These are phyloP conservation scores for Odontocerum albicorne DNA, from an alignment of 2,888 invertebrate species.

Conservation along the genomic window DNA sequence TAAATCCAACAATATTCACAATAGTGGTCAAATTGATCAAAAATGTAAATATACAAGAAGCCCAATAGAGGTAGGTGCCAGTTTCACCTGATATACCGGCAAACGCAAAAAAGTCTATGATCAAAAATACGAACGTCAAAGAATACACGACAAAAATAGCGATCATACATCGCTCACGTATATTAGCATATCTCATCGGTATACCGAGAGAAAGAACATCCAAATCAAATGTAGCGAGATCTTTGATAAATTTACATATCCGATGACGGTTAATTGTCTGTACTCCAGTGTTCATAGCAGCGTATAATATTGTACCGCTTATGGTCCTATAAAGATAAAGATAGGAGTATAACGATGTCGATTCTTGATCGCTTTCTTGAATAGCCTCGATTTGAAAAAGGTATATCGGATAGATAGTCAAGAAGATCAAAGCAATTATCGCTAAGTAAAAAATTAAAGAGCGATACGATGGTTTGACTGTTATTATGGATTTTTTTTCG, in stretches of 20 bases:
- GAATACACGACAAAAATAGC: background rate
- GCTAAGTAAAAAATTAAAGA: slow-evolving; percentile 4
- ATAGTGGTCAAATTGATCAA: slow-evolving; percentile 16
- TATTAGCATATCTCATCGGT: slow-evolving; percentile 2
- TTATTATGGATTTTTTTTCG: background rate
- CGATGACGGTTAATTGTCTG: slow-evolving; percentile 5
- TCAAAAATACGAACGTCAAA: background rate
- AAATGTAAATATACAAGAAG: slow-evolving; percentile 4
- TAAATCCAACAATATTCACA: slow-evolving; percentile 16
- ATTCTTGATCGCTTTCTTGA: background rate
- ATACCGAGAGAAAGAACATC: slow-evolving; percentile 19
- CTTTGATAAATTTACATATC: slow-evolving; percentile 10
- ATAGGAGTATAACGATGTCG: slow-evolving; percentile 22
- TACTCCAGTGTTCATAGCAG: background rate
- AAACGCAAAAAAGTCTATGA: slow-evolving; percentile 17
- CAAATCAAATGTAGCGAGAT: slow-evolving; percentile 15
- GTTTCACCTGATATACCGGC: background rate
- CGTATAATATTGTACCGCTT: slow-evolving; percentile 5
- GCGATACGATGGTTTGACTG: slow-evolving; percentile 4
- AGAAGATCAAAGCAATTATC: background rate
- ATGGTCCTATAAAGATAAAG: slow-evolving; percentile 15
- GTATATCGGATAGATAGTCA: background rate
- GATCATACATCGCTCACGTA: background rate
- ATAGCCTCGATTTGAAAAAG: slow-evolving; percentile 6
- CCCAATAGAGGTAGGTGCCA: slow-evolving; percentile 16